Evolutionary conservation across 2,113 vertebrate species (phyloP).

Genomic region (Pachypanchax playfairii): DNA sequence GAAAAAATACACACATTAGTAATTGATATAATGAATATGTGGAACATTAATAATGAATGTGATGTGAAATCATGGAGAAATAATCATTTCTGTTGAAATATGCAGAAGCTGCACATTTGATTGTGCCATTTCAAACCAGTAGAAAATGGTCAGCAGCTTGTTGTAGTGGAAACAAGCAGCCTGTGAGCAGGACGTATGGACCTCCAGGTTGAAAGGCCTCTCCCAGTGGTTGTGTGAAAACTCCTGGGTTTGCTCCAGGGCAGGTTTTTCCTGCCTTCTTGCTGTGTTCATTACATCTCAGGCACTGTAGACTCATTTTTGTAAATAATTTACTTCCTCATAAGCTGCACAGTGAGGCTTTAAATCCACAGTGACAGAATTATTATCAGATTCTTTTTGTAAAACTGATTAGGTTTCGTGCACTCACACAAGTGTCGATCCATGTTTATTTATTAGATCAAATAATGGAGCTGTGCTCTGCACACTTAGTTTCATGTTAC

Average conservation of each 20-base stretch:
- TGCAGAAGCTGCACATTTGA: no score
- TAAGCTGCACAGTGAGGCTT: not conserved
- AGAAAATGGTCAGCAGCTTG: not conserved
- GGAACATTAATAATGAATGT: not conserved
- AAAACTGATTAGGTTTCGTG: no score
- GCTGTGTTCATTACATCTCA: not conserved
- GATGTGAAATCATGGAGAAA: not conserved
- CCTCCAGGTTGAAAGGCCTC: no score
- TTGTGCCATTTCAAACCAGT: not conserved
- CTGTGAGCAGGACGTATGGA: not conserved
- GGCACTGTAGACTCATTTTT: slow-evolving; percentile 15
- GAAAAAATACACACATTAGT: not conserved
- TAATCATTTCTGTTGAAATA: not conserved
- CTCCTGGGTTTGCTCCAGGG: not conserved
- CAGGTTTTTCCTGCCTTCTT: not conserved
- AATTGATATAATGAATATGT: no score
- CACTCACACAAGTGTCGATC: not conserved
- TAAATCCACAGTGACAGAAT: not conserved
- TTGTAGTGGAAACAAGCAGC: slow-evolving; percentile 8
- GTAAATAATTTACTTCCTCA: slow-evolving; percentile 51
- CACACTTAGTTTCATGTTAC: no score
- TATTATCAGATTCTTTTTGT: not conserved
- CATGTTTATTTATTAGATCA: not conserved
- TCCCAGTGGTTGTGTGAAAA: no score
- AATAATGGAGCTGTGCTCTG: no score